Evolutionary conservation across 2,113 vertebrate genomes (phyloP), one percentile per base, ranked within the genome.

Genomic region (Manacus vitellinus): DNA sequence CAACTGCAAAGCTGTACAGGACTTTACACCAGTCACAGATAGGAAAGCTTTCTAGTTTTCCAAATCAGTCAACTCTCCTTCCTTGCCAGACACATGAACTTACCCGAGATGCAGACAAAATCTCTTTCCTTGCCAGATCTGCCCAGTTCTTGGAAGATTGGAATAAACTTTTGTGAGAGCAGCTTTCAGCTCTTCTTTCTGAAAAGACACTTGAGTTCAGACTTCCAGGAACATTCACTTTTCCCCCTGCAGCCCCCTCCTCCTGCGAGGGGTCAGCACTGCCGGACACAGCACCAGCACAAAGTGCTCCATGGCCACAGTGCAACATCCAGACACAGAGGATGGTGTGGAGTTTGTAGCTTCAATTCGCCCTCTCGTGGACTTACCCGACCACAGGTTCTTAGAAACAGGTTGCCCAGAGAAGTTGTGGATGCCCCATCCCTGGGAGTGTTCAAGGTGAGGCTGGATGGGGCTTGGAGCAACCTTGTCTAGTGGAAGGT

Each of bases 301-400:
- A 9, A 37, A 27, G 14, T 4, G 54, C 31, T 54, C 4, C 25
- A 31, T 14, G 17, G 51, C 1, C 35, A 3, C 19, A 12, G 28
- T 2, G 46, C 8, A 5, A 17, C 0, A 0, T 5, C 23, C 62
- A 5, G 49, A 1, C 28, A 3, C 27, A 10, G 44, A 30, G 27
- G 10, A 2, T 6, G 18, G 33, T 3, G 37, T 0, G 4, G 25
- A 9, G 12, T 10, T 66, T 80, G 46, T 4, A 74, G 65, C 24
- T 59, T 66, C 62, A 17, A 10, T 49, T 92, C 74, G 58, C 93
- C 92, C 70, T 46, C 93, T 96, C 3, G 58, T 89, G 95, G 94
- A 41, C 41, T 82, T 21, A 37, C 67, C 80, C n/a, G 70, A 6
- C 9, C 43, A 17, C 31, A 75, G 17, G 20, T 54, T 35, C 35